phyloP scores from a whole-genome alignment of 1,140 invertebrate species.

The Dendroctonus valens region DNA sequence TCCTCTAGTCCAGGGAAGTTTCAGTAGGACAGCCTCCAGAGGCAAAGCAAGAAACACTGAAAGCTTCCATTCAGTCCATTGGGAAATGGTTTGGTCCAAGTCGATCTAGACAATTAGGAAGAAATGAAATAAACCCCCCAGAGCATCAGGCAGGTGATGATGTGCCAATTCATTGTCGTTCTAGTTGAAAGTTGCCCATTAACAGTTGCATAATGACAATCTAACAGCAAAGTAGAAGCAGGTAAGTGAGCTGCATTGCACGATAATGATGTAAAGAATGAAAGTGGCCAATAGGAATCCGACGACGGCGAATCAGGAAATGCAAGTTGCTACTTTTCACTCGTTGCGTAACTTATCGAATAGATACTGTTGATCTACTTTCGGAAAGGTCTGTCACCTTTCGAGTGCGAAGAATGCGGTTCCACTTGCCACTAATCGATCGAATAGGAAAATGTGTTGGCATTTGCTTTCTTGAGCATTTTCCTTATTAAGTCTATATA shows the following conservation, averaged over 20 bases:
- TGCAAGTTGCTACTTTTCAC: slow-evolving; percentile 18
- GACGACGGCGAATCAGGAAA: slow-evolving; percentile 17
- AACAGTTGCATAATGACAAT: neutral
- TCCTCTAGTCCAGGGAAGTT: too few species aligned
- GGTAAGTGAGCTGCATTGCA: neutral
- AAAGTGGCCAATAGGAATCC: slow-evolving; percentile 18
- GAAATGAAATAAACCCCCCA: too few species aligned
- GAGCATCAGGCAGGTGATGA: too few species aligned
- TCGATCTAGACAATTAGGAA: too few species aligned
- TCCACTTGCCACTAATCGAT: neutral
- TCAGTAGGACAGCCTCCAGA: too few species aligned
- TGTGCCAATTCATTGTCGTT: neutral
- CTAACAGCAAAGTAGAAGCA: neutral
- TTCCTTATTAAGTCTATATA: too few species aligned
- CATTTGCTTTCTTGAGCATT: too few species aligned
- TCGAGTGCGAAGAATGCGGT: neutral
- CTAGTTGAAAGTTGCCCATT: neutral
- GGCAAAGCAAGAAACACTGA: too few species aligned
- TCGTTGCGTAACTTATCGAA: slow-evolving; percentile 9
- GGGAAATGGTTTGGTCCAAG: too few species aligned
- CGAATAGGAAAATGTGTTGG: neutral
- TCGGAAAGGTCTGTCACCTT: slow-evolving; percentile 17
- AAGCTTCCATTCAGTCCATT: too few species aligned
- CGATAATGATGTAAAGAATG: slow-evolving; percentile 21
- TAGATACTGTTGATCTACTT: slow-evolving; percentile 16